A percentile compares a stretch with the other conserved stretches of the same genome.
Evolutionary conservation across 2,888 invertebrate genomes (phyloP).

Genomic region (Campoletis raptor): DNA sequence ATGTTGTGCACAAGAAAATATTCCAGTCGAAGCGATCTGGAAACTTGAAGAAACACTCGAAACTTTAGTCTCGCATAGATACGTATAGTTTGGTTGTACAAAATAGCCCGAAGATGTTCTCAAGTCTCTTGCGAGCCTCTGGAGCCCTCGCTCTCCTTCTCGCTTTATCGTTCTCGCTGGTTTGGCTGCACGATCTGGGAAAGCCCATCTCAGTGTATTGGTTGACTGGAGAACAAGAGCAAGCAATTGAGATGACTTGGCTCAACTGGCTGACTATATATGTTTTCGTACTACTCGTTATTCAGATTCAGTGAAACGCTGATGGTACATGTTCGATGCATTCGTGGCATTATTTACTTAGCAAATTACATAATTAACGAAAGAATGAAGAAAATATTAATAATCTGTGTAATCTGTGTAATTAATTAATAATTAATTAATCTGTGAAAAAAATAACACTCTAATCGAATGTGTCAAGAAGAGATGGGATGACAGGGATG

Average conservation of each 20-base stretch:
- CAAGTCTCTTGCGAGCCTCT: constrained; percentile 24
- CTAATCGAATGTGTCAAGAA: too few species aligned
- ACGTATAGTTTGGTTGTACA: constrained; percentile 20
- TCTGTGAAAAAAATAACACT: too few species aligned
- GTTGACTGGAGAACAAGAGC: constrained; percentile 19
- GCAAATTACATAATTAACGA: neutral
- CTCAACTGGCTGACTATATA: neutral
- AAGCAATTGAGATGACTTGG: constrained; percentile 26
- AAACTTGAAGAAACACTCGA: constrained; percentile 40
- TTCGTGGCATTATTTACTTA: neutral
- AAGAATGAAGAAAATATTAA: too few species aligned
- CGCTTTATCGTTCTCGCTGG: constrained; percentile 2
- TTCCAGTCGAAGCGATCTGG: constrained; percentile 9
- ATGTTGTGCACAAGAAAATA: constrained; percentile 25
- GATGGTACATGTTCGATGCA: neutral
- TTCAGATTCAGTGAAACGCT: constrained; percentile 11
- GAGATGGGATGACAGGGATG: too few species aligned
- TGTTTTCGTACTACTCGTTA: constrained; percentile 6
- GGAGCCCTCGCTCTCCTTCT: neutral
- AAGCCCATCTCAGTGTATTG: constrained; percentile 10
- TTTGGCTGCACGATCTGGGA: neutral
- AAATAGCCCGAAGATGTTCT: constrained; percentile 34
- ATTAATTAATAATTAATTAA: too few species aligned
- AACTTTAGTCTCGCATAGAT: constrained; percentile 27
- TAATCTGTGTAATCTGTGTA: too few species aligned